Evolutionary conservation across 1,140 invertebrate species (phyloP).

Genomic region (Gerris buenoi): DNA sequence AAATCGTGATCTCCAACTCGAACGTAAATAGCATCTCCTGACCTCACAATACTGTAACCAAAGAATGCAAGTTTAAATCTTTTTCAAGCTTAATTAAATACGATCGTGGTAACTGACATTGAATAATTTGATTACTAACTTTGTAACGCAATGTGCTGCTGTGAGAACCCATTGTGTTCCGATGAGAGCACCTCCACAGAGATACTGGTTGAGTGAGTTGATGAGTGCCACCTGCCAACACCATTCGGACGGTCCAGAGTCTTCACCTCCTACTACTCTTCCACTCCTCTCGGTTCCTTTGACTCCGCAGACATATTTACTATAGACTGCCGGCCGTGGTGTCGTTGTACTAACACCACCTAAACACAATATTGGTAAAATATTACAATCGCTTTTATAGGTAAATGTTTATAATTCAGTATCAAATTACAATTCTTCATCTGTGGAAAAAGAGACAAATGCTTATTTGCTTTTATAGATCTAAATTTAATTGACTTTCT

Average conservation of each 20-base stretch:
- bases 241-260: conserved; percentile 79
- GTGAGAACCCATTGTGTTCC: conserved; percentile 89
- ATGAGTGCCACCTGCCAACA: conserved; percentile 91
- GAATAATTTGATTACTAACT: no score
- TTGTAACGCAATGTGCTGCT: conserved; percentile 88
- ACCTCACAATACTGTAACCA: conserved; percentile 62
- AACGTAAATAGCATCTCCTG: conserved; percentile 79
- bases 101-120: no score
- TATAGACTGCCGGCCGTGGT: conserved; percentile 52
- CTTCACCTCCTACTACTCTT: conserved; percentile 77
- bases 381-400: no score
- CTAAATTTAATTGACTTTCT: no score
- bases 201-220: conserved; percentile 81
- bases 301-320: conserved; percentile 81
- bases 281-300: conserved; percentile 45
- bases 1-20: conserved; percentile 85
- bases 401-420: no score
- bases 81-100: no score
- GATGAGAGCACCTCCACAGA: conserved; percentile 89
- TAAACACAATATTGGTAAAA: no score
- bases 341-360: conserved; percentile 27
- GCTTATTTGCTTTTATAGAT: no score
- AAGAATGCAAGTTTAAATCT: no score
- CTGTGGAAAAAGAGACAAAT: no score
- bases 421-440: no score